Base-by-base conservation (phyloP, 2,797 vertebrate species). In the Gambusia yucatana region DNA sequence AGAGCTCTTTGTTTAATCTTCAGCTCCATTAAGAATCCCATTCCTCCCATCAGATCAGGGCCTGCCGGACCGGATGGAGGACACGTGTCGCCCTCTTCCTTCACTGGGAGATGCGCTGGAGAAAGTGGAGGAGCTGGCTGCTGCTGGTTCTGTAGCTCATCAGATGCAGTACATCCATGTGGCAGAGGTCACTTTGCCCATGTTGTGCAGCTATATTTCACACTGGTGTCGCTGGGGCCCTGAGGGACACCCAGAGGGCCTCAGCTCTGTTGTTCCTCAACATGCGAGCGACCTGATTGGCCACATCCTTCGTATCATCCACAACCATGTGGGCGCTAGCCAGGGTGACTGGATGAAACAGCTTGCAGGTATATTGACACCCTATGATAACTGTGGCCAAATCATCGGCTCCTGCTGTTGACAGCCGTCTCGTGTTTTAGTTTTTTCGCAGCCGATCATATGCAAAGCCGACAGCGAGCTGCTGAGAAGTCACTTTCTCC, bases 281-380 rank as follows among this genome's bases (percentile, higher is more conserved):
- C 96, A 97, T 85, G 96, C 96, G 87, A 98, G 97, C 87, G 95
- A 96, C 2, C 94, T 99, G 3, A 95, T 99, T 87, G 97, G 97
- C 22, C 96, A 98, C 85, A 97, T 98, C 76, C 81, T 99, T 72
- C 96, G 95, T 76, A 97, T 99, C 87, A 97, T 98, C 79, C 96
- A 97, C 77, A 96, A 97, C 85, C 97, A 99, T 82, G 92, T 99
- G 84, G 98, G 98, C 1, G 95, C 96, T 13, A 96, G 96, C 57
- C 96, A 97, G 82, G 96, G 96, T 36, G 95, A 97, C 55, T 99
- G 97, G 98, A 98, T 98, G 97, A 97, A 98, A 88, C 95, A 95
- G 80, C 91, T 99, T 76, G 97, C 97, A 95, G 97, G 98, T 99
- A 92, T 41, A 76, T 4, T 77, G 25, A 47, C 50, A 30, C 55